A percentile compares a stretch with the other conserved stretches of the same genome.
phyloP scores from a whole-genome alignment of 2,888 invertebrate genomes.

The Stratiomys singularior region DNA sequence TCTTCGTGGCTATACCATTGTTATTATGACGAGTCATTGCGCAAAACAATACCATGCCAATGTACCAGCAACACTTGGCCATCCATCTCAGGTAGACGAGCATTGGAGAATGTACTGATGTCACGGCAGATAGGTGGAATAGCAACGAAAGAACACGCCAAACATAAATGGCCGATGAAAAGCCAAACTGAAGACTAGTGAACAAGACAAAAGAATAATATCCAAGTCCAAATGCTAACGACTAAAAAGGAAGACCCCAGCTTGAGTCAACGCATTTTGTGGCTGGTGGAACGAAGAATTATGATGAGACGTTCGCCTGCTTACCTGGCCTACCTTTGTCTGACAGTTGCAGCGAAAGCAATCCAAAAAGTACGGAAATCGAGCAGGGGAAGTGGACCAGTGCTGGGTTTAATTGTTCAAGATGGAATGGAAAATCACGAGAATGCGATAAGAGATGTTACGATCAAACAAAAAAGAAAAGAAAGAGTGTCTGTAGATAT shows the following conservation, averaged over 20 bases:
- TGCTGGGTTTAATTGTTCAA: too few species aligned
- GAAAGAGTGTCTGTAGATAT: not conserved
- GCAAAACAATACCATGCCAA: not conserved
- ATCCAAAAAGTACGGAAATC: not conserved
- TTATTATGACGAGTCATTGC: constrained; percentile 17
- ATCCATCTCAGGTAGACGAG: too few species aligned
- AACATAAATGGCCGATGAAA: constrained; percentile 21
- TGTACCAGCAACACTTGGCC: not conserved
- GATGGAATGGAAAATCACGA: not conserved
- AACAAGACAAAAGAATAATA: not conserved
- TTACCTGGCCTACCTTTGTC: not conserved
- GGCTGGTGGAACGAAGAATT: not conserved
- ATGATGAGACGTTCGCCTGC: too few species aligned
- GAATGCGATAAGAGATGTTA: not conserved
- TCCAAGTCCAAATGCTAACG: not conserved
- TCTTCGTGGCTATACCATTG: not conserved
- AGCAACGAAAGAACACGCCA: constrained; percentile 10
- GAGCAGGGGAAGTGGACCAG: too few species aligned
- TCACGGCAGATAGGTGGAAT: too few species aligned
- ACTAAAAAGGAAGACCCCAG: constrained; percentile 20
- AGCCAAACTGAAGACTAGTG: not conserved
- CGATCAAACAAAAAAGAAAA: not conserved
- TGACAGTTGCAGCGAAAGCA: not conserved
- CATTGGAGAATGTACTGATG: too few species aligned
- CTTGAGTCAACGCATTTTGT: not conserved